Percentiles rank a stretch among this genome's conserved stretches.
These are phyloP conservation scores for Tachina lurida DNA, from an alignment of 2,888 invertebrate species.

Conservation along the genomic window DNA sequence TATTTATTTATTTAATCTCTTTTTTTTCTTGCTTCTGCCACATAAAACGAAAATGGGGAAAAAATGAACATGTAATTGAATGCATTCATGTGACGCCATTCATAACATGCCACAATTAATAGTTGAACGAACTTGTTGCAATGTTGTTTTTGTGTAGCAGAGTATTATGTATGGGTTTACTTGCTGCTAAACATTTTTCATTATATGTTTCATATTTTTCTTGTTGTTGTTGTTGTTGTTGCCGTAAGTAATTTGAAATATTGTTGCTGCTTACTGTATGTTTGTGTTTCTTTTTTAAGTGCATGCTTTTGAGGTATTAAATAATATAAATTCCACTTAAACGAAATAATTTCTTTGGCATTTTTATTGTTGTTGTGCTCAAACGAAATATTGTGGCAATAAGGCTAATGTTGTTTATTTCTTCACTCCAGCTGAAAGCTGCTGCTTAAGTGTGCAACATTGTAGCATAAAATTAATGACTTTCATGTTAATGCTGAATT, in stretches of 20 bases:
- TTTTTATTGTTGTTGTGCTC: slow-evolving; percentile 19
- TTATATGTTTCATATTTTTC: slow-evolving; percentile 51
- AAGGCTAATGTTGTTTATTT: slow-evolving; percentile 36
- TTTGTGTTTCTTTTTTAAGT: slow-evolving; percentile 52
- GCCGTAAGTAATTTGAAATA: slow-evolving; percentile 46
- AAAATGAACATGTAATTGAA: slow-evolving; percentile 69
- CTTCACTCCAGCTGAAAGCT: slow-evolving; percentile 34
- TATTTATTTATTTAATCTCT: slow-evolving; percentile 60
- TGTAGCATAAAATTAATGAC: slow-evolving; percentile 44
- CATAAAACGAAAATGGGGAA: slow-evolving; percentile 45
- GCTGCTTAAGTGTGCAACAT: slow-evolving; percentile 54
- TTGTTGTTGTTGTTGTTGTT: slow-evolving; percentile 9
- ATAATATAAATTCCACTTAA: slow-evolving; percentile 70
- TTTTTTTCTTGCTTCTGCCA: slow-evolving; percentile 39
- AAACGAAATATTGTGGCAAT: slow-evolving; percentile 24
- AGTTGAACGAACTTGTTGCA: slow-evolving; percentile 72
- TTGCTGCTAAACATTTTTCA: slow-evolving; percentile 49
- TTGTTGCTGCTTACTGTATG: slow-evolving; percentile 20
- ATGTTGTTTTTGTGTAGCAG: slow-evolving; percentile 51
- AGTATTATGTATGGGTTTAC: slow-evolving; percentile 7
- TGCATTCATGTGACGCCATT: slow-evolving; percentile 72
- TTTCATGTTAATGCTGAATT: slow-evolving; percentile 15
- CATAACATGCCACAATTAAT: slow-evolving; percentile 72
- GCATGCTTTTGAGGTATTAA: slow-evolving; percentile 69
- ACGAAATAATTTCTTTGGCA: slow-evolving; percentile 60